These are phyloP conservation scores for Plestiodon gilberti DNA, from an alignment of 2,113 vertebrate genomes.

Conservation along the genomic window DNA sequence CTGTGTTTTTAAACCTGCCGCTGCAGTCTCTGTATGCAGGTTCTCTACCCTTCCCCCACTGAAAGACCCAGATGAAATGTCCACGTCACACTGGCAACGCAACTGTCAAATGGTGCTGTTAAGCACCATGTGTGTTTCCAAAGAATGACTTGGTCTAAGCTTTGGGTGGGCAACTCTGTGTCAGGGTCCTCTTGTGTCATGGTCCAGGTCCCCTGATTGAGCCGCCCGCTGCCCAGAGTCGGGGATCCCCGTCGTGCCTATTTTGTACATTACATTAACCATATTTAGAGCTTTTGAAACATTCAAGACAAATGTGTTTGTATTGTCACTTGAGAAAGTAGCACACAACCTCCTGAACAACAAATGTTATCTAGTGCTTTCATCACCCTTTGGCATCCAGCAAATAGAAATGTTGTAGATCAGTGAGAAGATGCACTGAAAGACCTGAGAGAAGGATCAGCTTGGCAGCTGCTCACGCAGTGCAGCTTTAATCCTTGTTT, in stretches of 20 bases:
- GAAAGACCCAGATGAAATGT: no score
- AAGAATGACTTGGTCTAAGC: no score
- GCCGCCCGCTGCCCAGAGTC: no score
- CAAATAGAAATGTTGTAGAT: neutral
- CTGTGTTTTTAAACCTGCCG: no score
- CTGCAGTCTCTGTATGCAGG: no score
- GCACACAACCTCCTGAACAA: neutral
- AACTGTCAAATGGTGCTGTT: no score
- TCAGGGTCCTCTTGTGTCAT: no score
- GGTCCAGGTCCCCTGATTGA: no score
- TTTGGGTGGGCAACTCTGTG: no score
- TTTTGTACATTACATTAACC: neutral
- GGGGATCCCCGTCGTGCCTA: neutral
- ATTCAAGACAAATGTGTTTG: neutral
- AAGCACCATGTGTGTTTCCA: no score
- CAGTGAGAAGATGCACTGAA: neutral
- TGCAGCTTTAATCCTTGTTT: accelerated
- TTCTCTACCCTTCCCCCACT: no score
- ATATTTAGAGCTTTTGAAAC: neutral
- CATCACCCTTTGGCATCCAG: neutral
- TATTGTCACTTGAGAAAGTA: neutral
- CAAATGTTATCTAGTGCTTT: neutral
- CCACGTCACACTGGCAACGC: no score
- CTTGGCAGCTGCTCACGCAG: accelerated
- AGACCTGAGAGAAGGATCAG: accelerated